These are phyloP conservation scores for Notothenia coriiceps DNA, from an alignment of 2,113 vertebrate genomes.

Conservation along the genomic window DNA sequence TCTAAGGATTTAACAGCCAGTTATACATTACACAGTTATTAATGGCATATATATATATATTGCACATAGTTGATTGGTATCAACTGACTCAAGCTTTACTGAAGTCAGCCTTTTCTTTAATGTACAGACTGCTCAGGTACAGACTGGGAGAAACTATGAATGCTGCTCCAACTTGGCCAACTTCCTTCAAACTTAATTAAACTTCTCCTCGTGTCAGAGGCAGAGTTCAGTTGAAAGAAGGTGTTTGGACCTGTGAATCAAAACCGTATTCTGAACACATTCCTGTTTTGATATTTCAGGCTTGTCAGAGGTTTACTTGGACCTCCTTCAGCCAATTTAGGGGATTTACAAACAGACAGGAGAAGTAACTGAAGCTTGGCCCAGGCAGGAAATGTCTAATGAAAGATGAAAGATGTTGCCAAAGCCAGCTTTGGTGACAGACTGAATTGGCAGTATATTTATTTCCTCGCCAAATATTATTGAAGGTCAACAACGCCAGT, in stretches of 20 bases:
- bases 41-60: no score
- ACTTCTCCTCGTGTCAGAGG: no score
- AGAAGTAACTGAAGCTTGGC: not conserved
- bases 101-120: conserved; percentile 48
- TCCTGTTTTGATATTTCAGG: conserved; percentile 3
- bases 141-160: no score
- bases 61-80: no score
- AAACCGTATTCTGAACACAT: not conserved
- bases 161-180: conserved; percentile 6
- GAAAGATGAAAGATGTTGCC: not conserved
- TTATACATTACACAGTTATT: no score
- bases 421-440: conserved; percentile 10
- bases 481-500: not conserved
- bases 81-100: not conserved
- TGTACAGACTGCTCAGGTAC: not conserved
- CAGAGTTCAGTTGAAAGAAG: conserved; percentile 2
- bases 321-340: not conserved
- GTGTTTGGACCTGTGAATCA: not conserved
- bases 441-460: conserved; percentile 1
- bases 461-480: not conserved
- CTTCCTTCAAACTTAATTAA: conserved; percentile 12
- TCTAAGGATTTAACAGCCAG: no score
- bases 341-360: not conserved
- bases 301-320: not conserved
- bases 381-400: not conserved